phyloP scores from a whole-genome alignment of 1,140 invertebrate genomes.

The Hypothenemus hampei region DNA sequence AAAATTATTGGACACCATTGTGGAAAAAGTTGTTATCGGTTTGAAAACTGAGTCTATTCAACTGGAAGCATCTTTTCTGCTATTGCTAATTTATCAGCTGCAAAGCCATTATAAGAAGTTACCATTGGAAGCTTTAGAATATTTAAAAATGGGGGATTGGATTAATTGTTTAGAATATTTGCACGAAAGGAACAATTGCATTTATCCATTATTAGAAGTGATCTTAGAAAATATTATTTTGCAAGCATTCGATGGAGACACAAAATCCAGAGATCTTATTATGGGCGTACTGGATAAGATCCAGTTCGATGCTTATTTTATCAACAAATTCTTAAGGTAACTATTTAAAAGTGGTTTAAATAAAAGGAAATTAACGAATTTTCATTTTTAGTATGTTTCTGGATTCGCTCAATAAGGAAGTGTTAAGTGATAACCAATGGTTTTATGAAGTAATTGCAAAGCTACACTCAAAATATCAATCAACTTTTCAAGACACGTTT shows the following conservation, averaged over 20 bases:
- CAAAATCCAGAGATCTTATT: conserved; percentile 45
- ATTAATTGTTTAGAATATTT: conserved; percentile 50
- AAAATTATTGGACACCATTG: conserved; percentile 56
- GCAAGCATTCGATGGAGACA: conserved; percentile 44
- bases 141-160: conserved; percentile 49
- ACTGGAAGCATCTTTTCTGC: conserved; percentile 54
- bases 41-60: conserved; percentile 49
- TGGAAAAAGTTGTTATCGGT: conserved; percentile 57
- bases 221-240: conserved; percentile 49
- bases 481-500: too few species aligned
- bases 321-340: conserved; percentile 42
- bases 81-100: conserved; percentile 58
- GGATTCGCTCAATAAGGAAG: too few species aligned
- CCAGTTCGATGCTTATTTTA: conserved; percentile 48
- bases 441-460: too few species aligned
- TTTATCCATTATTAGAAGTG: conserved; percentile 50
- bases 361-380: too few species aligned
- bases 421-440: too few species aligned
- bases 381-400: too few species aligned
- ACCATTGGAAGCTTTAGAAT: conserved; percentile 48
- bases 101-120: conserved; percentile 50
- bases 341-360: conserved; percentile 17
- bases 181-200: conserved; percentile 48
- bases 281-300: conserved; percentile 49
- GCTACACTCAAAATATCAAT: too few species aligned